phyloP scores from a whole-genome alignment of 1,140 invertebrate species.

The Neotoxoptera formosana region DNA sequence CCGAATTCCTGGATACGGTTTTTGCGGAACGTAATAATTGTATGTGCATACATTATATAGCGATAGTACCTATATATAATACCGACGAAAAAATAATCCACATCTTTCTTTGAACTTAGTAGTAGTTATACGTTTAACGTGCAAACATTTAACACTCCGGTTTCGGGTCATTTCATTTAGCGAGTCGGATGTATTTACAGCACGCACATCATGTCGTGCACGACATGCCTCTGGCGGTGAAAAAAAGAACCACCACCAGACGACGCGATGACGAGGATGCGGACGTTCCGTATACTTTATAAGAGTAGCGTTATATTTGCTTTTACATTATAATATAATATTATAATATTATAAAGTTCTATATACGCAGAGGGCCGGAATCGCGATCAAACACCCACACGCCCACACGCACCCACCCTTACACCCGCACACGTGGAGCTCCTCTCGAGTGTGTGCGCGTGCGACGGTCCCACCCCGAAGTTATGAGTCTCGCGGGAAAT shows the following conservation, averaged over 20 bases:
- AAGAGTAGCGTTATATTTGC: neutral
- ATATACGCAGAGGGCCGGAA: neutral
- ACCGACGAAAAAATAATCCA: neutral
- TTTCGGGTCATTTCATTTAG: constrained; percentile 12
- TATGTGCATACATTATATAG: neutral
- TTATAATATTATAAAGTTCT: neutral
- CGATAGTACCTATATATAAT: neutral
- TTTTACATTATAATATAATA: neutral
- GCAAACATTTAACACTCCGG: neutral
- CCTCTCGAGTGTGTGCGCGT: neutral
- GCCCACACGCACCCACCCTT: too few relatives aligned
- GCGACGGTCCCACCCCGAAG: neutral
- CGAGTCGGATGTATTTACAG: neutral
- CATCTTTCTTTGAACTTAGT: neutral
- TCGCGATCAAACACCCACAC: neutral
- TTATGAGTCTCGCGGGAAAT: constrained; percentile 45
- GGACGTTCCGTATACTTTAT: neutral
- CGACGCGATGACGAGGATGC: neutral
- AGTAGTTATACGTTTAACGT: neutral
- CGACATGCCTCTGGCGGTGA: neutral
- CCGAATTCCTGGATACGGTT: neutral
- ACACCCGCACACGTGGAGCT: too few relatives aligned
- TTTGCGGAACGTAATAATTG: neutral
- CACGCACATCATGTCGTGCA: neutral
- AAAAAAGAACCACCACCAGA: neutral